A percentile compares a stretch with the other conserved stretches of the same genome.
These are phyloP conservation scores for Catharus bicknelli DNA, from an alignment of 2,113 vertebrate genomes.

Conservation along the genomic window DNA sequence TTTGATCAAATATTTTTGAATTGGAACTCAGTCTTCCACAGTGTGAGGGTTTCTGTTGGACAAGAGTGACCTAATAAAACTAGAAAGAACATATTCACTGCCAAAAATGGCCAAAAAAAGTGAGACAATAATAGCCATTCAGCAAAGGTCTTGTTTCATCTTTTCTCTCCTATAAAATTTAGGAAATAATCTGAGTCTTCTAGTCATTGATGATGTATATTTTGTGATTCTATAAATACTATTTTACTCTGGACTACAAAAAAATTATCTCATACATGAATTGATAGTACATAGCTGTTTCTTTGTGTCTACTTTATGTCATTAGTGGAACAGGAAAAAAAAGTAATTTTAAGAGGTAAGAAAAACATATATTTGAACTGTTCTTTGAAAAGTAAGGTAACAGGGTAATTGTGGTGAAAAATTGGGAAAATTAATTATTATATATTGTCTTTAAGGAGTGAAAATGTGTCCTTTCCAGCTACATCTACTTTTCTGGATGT, in stretches of 20 bases:
- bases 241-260: neutral
- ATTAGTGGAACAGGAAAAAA: neutral
- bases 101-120: neutral
- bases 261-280: neutral
- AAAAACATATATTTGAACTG: neutral
- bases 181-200: neutral
- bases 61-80: neutral
- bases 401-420: neutral
- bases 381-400: neutral
- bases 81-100: neutral
- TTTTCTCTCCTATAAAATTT: neutral
- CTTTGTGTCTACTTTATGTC: neutral
- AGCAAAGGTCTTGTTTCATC: neutral
- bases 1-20: neutral
- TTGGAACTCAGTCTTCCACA: neutral
- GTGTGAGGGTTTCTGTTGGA: neutral
- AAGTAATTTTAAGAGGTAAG: neutral
- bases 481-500: neutral
- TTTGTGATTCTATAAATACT: neutral
- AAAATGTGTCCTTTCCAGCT: neutral
- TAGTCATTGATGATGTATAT: neutral
- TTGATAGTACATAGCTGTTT: accelerated
- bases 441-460: neutral
- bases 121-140: neutral
- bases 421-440: neutral